Evolutionary conservation across 2,797 vertebrate species (phyloP), one percentile per base, ranked within the genome.

Genomic region (Acanthiza pusilla): DNA sequence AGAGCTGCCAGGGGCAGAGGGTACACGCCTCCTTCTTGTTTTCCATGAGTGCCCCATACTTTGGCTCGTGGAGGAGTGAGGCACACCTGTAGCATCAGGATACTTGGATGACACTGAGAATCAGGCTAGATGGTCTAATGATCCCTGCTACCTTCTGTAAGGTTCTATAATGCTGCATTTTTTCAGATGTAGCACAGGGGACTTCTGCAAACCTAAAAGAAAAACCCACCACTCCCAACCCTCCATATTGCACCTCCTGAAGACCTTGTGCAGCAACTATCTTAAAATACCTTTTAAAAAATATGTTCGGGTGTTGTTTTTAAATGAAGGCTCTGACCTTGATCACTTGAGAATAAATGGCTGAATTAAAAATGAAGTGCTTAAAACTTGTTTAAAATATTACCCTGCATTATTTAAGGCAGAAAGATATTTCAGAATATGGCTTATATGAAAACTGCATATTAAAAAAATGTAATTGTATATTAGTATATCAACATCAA

Each of bases 331-430:
- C 27, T 74, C 47, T 91, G 67, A 91, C 82, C 66, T 63, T 84
- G 27, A 40, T 67, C 54, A 76, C 34, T 94, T 80, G 66, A 92
- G 48, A 80, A 86, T 61, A 63, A 30, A 29, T 17, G 27, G 29
- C 42, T 87, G 76, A 85, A 94, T 95, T 93, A 16, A 88, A 95
- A 90, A 93, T 66, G 36, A 88, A 42, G 38, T 61, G 14, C 7
- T 29, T 88, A 89, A 82, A 93, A 70, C 48, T 80, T 74, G 34
- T 61, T 86, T 81, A 79, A 94, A 91, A 79, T 25, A 81, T 61
- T 74, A 23, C 22, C 21, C 78, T 73, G n/a, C 17, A 51, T 84
- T 80, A 82, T 91, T 67, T 85, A 96, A 88, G 47, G 25, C 34
- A 63, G 81, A 90, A 12, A 29, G 47, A 50, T 17, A 30, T 76